Conservation (phyloP, 2,888 invertebrate species). For the Craniophora ligustri region DNA sequence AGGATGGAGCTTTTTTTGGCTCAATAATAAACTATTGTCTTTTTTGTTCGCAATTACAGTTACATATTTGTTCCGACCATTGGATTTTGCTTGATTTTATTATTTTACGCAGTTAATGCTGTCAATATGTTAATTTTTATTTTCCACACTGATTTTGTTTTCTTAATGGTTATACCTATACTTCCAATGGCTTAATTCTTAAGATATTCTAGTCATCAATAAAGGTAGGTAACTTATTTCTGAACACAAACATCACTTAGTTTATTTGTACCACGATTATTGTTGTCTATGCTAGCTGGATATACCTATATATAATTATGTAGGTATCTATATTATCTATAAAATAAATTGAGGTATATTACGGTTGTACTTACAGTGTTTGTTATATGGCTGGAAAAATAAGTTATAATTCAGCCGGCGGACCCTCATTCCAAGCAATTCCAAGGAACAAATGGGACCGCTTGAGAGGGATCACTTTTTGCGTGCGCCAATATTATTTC, state of each 20-base stretch:
- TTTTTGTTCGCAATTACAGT: slow-evolving; percentile 4
- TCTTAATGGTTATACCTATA: no score
- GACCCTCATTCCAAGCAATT: slow-evolving; percentile 68
- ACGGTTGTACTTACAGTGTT: slow-evolving; percentile 49
- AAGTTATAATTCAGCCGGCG: slow-evolving; percentile 71
- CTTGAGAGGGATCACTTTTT: slow-evolving; percentile 73
- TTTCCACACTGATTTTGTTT: no score
- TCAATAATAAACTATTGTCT: not conserved
- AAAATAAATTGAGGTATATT: not conserved
- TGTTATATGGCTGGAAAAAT: slow-evolving; percentile 68
- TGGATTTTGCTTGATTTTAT: not conserved
- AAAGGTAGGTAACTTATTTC: no score
- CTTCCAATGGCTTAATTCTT: no score
- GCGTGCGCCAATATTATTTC: slow-evolving; percentile 68
- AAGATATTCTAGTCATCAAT: no score
- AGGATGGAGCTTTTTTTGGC: slow-evolving; percentile 48
- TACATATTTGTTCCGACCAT: not conserved
- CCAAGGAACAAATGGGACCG: slow-evolving; percentile 71
- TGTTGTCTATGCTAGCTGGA: no score
- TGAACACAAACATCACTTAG: no score
- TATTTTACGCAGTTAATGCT: not conserved
- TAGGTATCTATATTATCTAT: not conserved
- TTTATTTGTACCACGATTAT: no score
- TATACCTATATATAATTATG: no score
- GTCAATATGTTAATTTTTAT: not conserved